Evolutionary conservation across 2,113 vertebrate genomes (phyloP).

Genomic region (Dendrocopos noguchii): DNA sequence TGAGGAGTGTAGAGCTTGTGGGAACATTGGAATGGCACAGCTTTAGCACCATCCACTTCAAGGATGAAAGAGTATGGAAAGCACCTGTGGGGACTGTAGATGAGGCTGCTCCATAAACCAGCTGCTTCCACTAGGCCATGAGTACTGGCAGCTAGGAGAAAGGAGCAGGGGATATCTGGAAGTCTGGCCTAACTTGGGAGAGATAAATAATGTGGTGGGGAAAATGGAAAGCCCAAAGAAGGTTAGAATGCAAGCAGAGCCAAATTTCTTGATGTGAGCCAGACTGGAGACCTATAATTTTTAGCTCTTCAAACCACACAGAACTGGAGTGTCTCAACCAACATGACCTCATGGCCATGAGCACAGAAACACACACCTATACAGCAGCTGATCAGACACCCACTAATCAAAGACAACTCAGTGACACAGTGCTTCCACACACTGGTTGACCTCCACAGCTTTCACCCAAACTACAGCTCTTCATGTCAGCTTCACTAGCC

Average conservation of each 20-base stretch:
- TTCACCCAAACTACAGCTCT: background rate
- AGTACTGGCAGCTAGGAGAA: background rate
- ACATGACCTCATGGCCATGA: background rate
- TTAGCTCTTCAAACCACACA: accelerated
- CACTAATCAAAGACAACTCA: background rate
- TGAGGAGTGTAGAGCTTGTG: background rate
- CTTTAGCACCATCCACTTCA: background rate
- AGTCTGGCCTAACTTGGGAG: background rate
- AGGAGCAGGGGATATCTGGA: background rate
- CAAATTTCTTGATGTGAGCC: background rate
- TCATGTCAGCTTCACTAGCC: background rate
- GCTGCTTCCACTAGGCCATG: background rate
- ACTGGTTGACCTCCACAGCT: background rate
- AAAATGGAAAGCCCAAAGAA: background rate
- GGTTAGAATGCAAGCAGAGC: background rate
- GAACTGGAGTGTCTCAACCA: background rate
- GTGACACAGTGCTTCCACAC: background rate
- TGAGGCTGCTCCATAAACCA: background rate
- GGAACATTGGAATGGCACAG: background rate
- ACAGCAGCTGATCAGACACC: background rate
- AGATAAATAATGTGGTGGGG: background rate
- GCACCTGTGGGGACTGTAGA: accelerated
- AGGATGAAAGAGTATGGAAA: background rate
- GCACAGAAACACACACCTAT: background rate
- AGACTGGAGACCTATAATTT: background rate